phyloP scores from a whole-genome alignment of 2,888 invertebrate species.

The Platerodrilus igneus region DNA sequence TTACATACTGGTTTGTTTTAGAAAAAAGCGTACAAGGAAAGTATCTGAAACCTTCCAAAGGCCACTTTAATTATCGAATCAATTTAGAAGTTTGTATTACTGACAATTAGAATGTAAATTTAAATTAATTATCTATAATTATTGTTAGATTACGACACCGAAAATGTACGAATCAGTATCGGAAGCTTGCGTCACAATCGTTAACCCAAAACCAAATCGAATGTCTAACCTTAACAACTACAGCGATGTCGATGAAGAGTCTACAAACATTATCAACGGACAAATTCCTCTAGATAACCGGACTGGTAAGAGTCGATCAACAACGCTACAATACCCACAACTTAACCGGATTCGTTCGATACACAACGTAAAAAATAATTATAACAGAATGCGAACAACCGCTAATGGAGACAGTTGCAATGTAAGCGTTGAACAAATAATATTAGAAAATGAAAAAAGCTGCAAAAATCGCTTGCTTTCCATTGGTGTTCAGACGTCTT shows the following conservation, averaged over 20 bases:
- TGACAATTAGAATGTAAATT: conserved; percentile 4
- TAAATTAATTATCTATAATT: conserved; percentile 24
- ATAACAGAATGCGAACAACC: conserved; percentile 37
- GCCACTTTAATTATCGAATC: conserved; percentile 23
- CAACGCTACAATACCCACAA: too few species aligned
- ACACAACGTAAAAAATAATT: too few species aligned
- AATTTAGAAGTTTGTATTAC: conserved; percentile 22
- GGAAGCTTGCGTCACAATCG: conserved; percentile 38
- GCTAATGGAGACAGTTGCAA: conserved; percentile 38
- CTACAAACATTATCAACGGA: conserved; percentile 16
- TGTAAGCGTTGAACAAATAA: conserved; percentile 42
- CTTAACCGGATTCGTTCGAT: too few species aligned
- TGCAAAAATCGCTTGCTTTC: conserved; percentile 38
- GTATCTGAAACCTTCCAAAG: conserved; percentile 1
- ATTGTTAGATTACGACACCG: conserved; percentile 35
- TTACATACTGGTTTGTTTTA: too few species aligned
- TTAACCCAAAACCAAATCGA: conserved; percentile 34
- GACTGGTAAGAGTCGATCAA: too few species aligned
- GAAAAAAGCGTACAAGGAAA: too few species aligned
- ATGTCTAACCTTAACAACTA: too few species aligned
- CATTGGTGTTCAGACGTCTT: conserved; percentile 49
- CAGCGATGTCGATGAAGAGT: conserved; percentile 33
- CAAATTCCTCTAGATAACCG: too few species aligned
- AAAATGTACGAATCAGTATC: conserved; percentile 45
- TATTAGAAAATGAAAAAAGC: conserved; percentile 37